Base-by-base conservation (phyloP, 2,113 vertebrate species). In the Ramphastos sulfuratus region DNA sequence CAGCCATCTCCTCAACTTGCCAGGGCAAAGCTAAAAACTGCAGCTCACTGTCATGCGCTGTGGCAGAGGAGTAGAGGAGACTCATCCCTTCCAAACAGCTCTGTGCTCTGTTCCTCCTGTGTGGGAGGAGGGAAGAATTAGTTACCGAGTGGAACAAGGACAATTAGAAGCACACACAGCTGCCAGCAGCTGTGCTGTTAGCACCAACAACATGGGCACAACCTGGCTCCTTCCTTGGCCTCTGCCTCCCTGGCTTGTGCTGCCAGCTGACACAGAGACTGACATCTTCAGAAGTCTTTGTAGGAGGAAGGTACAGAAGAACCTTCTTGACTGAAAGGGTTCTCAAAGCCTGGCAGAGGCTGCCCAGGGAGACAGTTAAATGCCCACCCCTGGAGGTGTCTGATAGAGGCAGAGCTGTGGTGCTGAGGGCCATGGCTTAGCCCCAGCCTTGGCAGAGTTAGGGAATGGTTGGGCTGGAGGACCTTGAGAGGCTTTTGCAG, bases 1-100 rank as follows among this genome's bases (percentile, higher is more conserved):
- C 92, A 75, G 56, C 0, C 1, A 60, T 80, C 63, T 89, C 87
- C 91, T 89, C 70, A 89, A 67, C 94, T 91, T 89, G 94, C 93
- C 87, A 94, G 71, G 93, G 90, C 91, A 90, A 85, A 89, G 93
- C 95, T 96, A 93, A 95, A 94, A 96, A 90, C 91, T 96, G 91
- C 95, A 88, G 71, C 65, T 92, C 30, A 58, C 89, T 91, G 89
- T 87, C 91, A 95, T 95, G 89, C 28, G 64, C 87, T 66, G 86
- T 86, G 81, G 85, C 83, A 73, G 79, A 86, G 65, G 82, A 93
- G 85, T 89, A 85, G 85, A 93, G 89, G 87, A 89, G 89, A 92
- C 87, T 91, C 87, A 74, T 92, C 91, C 90, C 91, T 94, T 91
- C 91, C 82, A 91, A 92, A 93, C 95, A 89, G 55, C 27, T 44